Conservation (phyloP, 2,888 invertebrate genomes). For the Megalurothrips usitatus region DNA sequence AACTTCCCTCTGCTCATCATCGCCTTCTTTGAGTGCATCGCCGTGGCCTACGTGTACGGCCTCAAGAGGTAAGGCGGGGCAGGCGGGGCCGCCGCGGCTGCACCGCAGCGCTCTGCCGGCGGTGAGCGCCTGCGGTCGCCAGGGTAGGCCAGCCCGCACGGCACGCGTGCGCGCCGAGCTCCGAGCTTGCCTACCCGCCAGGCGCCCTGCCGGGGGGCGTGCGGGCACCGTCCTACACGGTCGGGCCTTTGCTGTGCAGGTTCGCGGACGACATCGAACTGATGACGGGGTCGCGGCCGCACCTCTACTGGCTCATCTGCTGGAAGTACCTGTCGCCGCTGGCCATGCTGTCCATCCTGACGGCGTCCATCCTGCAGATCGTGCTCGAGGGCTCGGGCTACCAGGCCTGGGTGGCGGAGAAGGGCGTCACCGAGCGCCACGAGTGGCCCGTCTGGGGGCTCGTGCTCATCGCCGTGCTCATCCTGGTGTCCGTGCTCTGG, state of each 20-base stretch:
- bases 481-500: slow-evolving; percentile 80
- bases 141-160: no score
- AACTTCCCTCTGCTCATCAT: slow-evolving; percentile 89
- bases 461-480: slow-evolving; percentile 64
- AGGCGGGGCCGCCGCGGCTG: no score
- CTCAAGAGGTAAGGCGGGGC: slow-evolving; percentile 73
- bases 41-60: slow-evolving; percentile 91
- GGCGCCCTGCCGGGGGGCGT: no score
- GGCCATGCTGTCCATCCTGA: slow-evolving; percentile 80
- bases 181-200: no score
- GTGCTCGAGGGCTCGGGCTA: slow-evolving; percentile 76
- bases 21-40: slow-evolving; percentile 87
- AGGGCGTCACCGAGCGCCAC: slow-evolving; percentile 66
- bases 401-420: slow-evolving; percentile 72
- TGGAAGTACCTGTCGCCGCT: slow-evolving; percentile 91
- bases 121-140: no score
- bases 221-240: no score
- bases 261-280: slow-evolving; percentile 91
- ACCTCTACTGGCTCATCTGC: slow-evolving; percentile 86
- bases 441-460: slow-evolving; percentile 89
- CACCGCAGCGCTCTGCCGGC: neutral
- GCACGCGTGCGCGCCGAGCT: no score
- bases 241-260: slow-evolving; percentile 50
- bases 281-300: slow-evolving; percentile 88
- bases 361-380: slow-evolving; percentile 78